Conservation (phyloP, 2,797 vertebrate genomes). For the Hydrophis major region DNA sequence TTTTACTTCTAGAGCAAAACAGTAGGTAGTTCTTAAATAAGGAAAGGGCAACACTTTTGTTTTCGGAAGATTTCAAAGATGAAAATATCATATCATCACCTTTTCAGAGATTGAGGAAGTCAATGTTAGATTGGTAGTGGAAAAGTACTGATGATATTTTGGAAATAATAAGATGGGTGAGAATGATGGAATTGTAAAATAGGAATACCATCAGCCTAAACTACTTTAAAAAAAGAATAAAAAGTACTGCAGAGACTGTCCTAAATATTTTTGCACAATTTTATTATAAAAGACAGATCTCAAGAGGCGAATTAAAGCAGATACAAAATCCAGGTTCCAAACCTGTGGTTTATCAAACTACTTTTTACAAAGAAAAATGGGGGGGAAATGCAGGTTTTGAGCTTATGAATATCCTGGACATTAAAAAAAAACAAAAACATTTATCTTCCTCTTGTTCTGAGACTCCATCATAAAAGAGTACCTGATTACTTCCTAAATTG, state of each 20-base stretch:
- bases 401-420: constrained; percentile 41
- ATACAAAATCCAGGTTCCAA: constrained; percentile 29
- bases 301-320: constrained; percentile 36
- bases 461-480: constrained; percentile 31
- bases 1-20: not conserved
- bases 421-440: not conserved
- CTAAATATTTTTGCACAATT: constrained; percentile 19
- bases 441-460: constrained; percentile 25
- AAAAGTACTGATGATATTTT: not conserved
- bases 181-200: constrained; percentile 17
- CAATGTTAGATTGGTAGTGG: not conserved
- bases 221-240: constrained; percentile 30
- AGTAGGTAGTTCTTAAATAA: too few relatives aligned
- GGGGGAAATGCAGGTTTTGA: not conserved
- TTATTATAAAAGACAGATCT: constrained; percentile 34
- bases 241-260: constrained; percentile 18
- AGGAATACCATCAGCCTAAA: constrained; percentile 7
- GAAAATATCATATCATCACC: not conserved
- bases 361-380: constrained; percentile 44
- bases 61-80: constrained; percentile 17
- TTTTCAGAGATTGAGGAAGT: not conserved
- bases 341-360: constrained; percentile 47
- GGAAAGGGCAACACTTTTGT: not conserved
- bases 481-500: not conserved
- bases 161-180: not conserved